A percentile compares a stretch with the other conserved stretches of the same genome.
These are phyloP conservation scores for Drosophila hamatofila DNA, from an alignment of 2,888 invertebrate species.

Conservation along the genomic window DNA sequence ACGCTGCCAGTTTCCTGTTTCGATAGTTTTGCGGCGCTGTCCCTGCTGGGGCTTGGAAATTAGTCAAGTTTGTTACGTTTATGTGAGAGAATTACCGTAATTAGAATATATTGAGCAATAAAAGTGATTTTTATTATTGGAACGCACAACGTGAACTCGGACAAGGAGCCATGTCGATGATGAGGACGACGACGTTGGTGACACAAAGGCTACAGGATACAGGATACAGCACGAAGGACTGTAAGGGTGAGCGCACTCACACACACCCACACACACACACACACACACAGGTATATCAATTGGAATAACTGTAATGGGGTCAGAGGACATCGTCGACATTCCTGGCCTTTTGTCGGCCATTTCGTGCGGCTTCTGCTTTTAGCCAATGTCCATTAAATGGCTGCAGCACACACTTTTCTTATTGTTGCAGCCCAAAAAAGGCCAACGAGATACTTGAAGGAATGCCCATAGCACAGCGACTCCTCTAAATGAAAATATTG, in stretches of 20 bases:
- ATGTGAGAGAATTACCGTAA: conserved; percentile 80
- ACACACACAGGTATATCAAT: conserved; percentile 29
- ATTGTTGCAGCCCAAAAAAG: conserved; percentile 24
- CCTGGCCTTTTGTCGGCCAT: conserved; percentile 24
- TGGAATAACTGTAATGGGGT: conserved; percentile 34
- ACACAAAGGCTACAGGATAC: conserved; percentile 11
- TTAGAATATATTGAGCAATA: conserved; percentile 84
- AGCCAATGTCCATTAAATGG: conserved; percentile 34
- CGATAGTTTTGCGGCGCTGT: conserved; percentile 44
- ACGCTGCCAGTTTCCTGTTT: conserved; percentile 18
- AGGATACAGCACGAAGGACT: neutral
- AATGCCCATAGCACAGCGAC: neutral
- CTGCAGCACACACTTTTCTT: conserved; percentile 18
- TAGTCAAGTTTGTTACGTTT: conserved; percentile 81
- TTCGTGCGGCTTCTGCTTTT: conserved; percentile 46
- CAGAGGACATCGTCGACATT: conserved; percentile 23
- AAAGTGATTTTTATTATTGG: conserved; percentile 82
- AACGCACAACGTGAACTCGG: conserved; percentile 46
- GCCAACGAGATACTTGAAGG: conserved; percentile 11
- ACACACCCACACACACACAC: neutral
- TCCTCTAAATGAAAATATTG: conserved; percentile 10
- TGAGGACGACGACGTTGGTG: conserved; percentile 22
- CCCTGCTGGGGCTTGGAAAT: conserved; percentile 51
- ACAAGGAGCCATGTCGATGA: conserved; percentile 13
- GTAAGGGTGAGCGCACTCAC: neutral